These are phyloP conservation scores for Octomys mimax DNA, from an alignment of 2,797 vertebrate species.

Conservation along the genomic window DNA sequence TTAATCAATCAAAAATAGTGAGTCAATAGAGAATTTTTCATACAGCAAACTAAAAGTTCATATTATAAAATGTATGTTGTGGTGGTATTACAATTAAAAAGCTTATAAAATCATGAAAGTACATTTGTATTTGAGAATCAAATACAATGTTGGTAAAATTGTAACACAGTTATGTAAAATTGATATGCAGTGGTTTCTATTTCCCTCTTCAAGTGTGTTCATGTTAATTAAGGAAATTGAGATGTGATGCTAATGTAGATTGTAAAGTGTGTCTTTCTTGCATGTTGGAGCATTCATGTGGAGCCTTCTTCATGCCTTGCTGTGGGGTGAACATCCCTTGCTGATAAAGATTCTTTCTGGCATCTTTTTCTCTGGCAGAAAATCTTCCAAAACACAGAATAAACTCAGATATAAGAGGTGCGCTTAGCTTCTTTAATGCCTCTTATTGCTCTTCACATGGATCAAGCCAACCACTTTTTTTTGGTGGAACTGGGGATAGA, in stretches of 20 bases:
- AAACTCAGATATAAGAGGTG: neutral
- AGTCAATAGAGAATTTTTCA: neutral
- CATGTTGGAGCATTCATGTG: too few species aligned
- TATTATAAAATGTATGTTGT: neutral
- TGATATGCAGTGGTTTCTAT: neutral
- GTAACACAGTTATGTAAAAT: neutral
- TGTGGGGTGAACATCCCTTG: fast-evolving
- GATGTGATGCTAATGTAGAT: neutral
- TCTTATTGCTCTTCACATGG: neutral
- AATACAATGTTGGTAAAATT: neutral
- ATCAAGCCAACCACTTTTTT: too few species aligned
- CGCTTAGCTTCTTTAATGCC: neutral
- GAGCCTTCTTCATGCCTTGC: fast-evolving
- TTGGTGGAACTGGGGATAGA: too few species aligned
- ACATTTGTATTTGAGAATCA: neutral
- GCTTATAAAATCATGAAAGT: neutral
- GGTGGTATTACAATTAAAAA: neutral
- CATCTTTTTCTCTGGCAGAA: neutral
- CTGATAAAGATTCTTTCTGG: too few species aligned
- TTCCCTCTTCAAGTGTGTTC: neutral
- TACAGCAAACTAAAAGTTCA: neutral
- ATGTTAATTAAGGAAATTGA: neutral
- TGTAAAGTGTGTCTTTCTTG: neutral
- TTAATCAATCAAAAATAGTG: neutral
- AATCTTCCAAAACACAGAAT: neutral